Conservation (phyloP, 30 jellyfish, hydroid and myxozoan species). For the Chironex yamaguchii region DNA sequence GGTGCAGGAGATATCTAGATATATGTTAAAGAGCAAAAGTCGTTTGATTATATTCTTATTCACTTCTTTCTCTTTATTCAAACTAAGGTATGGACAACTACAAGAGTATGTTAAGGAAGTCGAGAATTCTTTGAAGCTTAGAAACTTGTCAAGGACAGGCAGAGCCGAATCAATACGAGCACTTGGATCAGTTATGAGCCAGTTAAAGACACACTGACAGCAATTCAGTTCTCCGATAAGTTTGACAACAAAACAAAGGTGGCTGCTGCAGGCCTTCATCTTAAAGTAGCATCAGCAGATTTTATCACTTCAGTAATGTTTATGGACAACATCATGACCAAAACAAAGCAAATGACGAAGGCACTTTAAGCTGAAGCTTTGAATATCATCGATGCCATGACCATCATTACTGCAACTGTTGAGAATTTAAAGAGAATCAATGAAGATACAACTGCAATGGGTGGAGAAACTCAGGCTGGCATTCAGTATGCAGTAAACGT, state of each 20-base stretch:
- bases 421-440: not conserved
- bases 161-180: slow-evolving; percentile 31
- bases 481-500: slow-evolving; percentile 20
- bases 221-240: slow-evolving; percentile 16
- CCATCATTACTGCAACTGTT: slow-evolving; percentile 17
- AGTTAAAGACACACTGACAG: slow-evolving; percentile 17
- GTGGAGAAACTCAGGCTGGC: slow-evolving; percentile 12
- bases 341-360: slow-evolving; percentile 22
- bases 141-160: slow-evolving; percentile 17
- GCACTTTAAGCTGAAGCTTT: slow-evolving; percentile 39
- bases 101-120: slow-evolving; percentile 13
- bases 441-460: not conserved
- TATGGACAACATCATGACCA: slow-evolving; percentile 52
- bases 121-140: no score
- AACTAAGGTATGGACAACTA: slow-evolving; percentile 1
- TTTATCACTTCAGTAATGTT: slow-evolving; percentile 23
- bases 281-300: slow-evolving; percentile 19
- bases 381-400: slow-evolving; percentile 45
- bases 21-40: not conserved
- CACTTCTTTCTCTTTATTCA: not conserved
- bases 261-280: slow-evolving; percentile 20
- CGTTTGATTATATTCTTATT: not conserved
- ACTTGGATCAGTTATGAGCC: slow-evolving; percentile 25
- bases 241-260: slow-evolving; percentile 2
- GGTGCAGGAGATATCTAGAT: not conserved